phyloP scores from a whole-genome alignment of 1,140 invertebrate species.

The Phymastichus coffea region DNA sequence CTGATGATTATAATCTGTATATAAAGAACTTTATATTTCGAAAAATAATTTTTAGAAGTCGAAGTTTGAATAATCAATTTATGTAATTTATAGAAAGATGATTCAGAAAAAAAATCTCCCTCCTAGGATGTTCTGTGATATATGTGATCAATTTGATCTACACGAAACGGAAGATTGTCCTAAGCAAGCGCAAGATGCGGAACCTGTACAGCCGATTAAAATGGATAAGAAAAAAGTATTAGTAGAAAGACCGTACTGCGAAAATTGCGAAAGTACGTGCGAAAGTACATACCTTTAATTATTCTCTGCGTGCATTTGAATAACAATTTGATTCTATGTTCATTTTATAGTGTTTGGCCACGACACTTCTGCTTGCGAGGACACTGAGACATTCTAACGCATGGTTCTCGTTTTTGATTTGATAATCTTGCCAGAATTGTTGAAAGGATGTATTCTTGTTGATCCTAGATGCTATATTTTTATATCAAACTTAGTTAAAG shows the following conservation, averaged over 20 bases:
- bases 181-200: conserved; percentile 69
- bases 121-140: conserved; percentile 92
- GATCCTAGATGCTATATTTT: conserved; percentile 32
- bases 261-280: conserved; percentile 83
- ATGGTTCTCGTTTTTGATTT: background rate
- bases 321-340: conserved; percentile 31
- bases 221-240: conserved; percentile 53
- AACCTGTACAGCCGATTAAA: conserved; percentile 53
- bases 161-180: conserved; percentile 98
- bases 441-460: conserved; percentile 17
- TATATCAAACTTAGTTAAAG: conserved; percentile 20
- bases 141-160: conserved; percentile 93
- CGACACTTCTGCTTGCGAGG: conserved; percentile 74
- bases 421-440: conserved; percentile 28
- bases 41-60: conserved; percentile 39
- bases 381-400: conserved; percentile 77
- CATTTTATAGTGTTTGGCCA: conserved; percentile 74
- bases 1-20: conserved; percentile 64
- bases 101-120: conserved; percentile 57
- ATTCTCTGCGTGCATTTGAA: conserved; percentile 21
- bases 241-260: conserved; percentile 80
- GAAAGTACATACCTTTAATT: too few relatives aligned
- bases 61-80: conserved; percentile 32
- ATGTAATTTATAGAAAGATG: conserved; percentile 38
- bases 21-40: conserved; percentile 11